Conservation (phyloP, 2,888 invertebrate species). For the Alcis repandata region DNA sequence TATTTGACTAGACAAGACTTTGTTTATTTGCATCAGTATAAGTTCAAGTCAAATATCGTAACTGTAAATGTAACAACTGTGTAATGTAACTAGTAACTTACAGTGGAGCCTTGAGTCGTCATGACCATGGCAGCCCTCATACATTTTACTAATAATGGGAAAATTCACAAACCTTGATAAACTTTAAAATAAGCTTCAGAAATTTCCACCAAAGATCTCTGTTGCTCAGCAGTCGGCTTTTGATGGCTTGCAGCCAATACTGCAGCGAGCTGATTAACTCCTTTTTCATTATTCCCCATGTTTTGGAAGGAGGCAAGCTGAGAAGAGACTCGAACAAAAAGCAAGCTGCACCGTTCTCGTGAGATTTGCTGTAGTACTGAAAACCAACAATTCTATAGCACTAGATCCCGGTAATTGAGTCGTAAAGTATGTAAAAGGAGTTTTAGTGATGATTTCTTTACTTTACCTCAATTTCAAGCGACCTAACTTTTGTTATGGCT, state of each 20-base stretch:
- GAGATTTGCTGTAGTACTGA: conserved; percentile 72
- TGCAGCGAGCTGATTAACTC: conserved; percentile 65
- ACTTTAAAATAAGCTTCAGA: conserved; percentile 61
- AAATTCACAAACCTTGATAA: conserved; percentile 60
- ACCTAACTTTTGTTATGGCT: conserved; percentile 67
- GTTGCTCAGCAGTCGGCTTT: conserved; percentile 65
- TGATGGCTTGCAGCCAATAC: conserved; percentile 72
- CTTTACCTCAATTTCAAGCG: conserved; percentile 71
- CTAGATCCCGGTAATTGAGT: background rate
- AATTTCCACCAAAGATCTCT: conserved; percentile 72
- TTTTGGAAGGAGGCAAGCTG: conserved; percentile 63
- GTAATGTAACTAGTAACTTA: too few species aligned
- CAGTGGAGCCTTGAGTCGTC: background rate
- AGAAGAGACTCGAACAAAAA: conserved; percentile 65
- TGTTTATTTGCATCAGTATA: too few species aligned
- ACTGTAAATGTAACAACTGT: too few species aligned
- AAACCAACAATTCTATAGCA: conserved; percentile 40
- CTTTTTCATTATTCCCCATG: conserved; percentile 67
- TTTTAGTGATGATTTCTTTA: background rate
- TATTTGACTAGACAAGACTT: too few species aligned
- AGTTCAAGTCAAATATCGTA: too few species aligned
- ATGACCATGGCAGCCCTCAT: background rate
- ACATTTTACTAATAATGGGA: background rate
- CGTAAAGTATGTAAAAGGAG: background rate
- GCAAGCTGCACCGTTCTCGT: conserved; percentile 68